These are phyloP conservation scores for Acanthis flammea DNA, from an alignment of 2,797 vertebrate species.

Conservation along the genomic window DNA sequence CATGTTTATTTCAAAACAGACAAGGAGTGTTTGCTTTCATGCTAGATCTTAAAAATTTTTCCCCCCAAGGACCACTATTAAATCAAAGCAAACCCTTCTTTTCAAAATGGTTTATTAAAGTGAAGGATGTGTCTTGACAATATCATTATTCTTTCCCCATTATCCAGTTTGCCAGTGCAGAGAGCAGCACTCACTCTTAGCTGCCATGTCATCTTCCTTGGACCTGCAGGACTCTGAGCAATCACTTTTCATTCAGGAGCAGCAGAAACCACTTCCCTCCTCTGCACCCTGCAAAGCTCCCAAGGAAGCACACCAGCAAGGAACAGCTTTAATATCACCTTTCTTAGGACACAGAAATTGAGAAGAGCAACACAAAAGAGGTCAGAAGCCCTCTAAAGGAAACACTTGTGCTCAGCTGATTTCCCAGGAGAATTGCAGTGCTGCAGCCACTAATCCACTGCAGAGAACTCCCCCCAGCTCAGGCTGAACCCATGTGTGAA, in stretches of 20 bases:
- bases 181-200: neutral
- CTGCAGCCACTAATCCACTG: neutral
- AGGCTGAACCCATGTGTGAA: neutral
- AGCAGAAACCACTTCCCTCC: neutral
- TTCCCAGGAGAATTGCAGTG: neutral
- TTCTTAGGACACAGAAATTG: constrained; percentile 21
- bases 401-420: neutral
- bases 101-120: neutral
- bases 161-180: neutral
- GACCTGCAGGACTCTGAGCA: neutral
- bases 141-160: neutral
- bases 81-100: neutral
- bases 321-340: constrained; percentile 25
- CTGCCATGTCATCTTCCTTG: neutral
- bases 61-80: neutral
- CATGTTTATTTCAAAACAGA: neutral
- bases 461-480: neutral
- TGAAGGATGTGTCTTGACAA: neutral
- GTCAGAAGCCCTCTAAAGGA: constrained; percentile 34
- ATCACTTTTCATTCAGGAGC: constrained; percentile 18
- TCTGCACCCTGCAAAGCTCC: neutral
- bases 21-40: neutral
- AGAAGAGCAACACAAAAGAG: constrained; percentile 17
- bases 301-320: neutral
- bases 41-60: neutral